phyloP scores from a whole-genome alignment of 2,888 invertebrate species.

The Pheosia gnoma region DNA sequence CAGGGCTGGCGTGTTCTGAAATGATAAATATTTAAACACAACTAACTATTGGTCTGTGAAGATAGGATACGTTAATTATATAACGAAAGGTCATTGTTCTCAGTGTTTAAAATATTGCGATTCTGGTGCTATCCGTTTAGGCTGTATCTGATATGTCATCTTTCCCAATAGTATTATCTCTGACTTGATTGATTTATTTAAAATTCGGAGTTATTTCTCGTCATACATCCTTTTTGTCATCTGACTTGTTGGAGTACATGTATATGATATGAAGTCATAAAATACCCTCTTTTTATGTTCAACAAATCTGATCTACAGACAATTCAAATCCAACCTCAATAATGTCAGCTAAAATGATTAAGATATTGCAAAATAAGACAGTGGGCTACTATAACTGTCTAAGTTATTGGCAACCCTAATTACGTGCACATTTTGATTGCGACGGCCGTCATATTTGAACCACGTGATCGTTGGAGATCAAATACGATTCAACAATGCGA shows the following conservation, averaged over 20 bases:
- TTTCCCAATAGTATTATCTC: too few species aligned
- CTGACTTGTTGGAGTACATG: too few species aligned
- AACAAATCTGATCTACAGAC: too few species aligned
- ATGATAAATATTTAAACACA: slow-evolving; percentile 3
- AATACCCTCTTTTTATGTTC: too few species aligned
- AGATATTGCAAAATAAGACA: too few species aligned
- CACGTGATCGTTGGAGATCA: slow-evolving; percentile 26
- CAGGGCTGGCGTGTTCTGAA: slow-evolving; percentile 29
- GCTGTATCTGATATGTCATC: not conserved
- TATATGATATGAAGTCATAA: too few species aligned
- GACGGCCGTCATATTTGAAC: slow-evolving; percentile 24
- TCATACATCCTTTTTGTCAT: too few species aligned
- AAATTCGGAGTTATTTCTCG: too few species aligned
- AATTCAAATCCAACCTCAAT: too few species aligned
- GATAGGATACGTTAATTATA: not conserved
- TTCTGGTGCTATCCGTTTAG: not conserved
- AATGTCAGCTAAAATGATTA: too few species aligned
- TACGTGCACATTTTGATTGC: slow-evolving; percentile 28
- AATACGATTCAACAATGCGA: slow-evolving; percentile 41
- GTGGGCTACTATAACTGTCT: too few species aligned
- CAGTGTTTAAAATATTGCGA: not conserved
- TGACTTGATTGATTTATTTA: too few species aligned
- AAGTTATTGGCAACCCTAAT: slow-evolving; percentile 24
- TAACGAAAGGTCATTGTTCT: not conserved
- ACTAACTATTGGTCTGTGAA: not conserved